These are phyloP conservation scores for Willisornis vidua DNA, from an alignment of 2,113 vertebrate species.

Conservation along the genomic window DNA sequence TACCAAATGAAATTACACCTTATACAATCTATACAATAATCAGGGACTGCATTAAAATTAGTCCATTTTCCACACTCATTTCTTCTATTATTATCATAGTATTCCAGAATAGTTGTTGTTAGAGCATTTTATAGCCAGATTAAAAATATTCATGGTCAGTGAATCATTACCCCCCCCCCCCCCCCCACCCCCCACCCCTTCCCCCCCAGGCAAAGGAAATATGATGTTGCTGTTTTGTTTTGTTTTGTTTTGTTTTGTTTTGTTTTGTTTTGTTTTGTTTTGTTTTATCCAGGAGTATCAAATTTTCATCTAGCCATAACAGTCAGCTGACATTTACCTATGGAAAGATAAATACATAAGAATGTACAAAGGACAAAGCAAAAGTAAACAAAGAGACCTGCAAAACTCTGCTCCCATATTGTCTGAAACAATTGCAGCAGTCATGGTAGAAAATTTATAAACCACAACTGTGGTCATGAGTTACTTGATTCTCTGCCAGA, in stretches of 20 bases:
- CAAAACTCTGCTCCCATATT: not conserved
- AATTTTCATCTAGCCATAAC: not conserved
- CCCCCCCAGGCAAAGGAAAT: not conserved
- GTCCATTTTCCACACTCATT: not conserved
- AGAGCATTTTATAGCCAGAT: not conserved
- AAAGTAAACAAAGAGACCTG: fast-evolving
- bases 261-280: too few species aligned
- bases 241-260: too few species aligned
- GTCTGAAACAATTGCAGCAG: not conserved
- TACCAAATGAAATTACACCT: not conserved
- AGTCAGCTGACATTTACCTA: not conserved
- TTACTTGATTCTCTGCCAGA: not conserved
- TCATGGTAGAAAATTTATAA: not conserved
- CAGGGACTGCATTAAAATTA: not conserved
- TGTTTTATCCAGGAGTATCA: not conserved
- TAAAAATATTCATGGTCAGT: not conserved
- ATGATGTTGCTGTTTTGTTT: too few species aligned
- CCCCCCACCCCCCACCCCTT: too few species aligned
- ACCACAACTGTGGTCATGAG: not conserved
- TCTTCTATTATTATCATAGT: not conserved
- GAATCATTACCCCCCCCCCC: not conserved
- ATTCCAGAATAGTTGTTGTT: not conserved
- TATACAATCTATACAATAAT: not conserved
- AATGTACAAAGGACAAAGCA: not conserved
- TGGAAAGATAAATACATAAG: not conserved